Evolutionary conservation across 2,888 invertebrate species (phyloP).

Genomic region (Melinaea marsaeus): DNA sequence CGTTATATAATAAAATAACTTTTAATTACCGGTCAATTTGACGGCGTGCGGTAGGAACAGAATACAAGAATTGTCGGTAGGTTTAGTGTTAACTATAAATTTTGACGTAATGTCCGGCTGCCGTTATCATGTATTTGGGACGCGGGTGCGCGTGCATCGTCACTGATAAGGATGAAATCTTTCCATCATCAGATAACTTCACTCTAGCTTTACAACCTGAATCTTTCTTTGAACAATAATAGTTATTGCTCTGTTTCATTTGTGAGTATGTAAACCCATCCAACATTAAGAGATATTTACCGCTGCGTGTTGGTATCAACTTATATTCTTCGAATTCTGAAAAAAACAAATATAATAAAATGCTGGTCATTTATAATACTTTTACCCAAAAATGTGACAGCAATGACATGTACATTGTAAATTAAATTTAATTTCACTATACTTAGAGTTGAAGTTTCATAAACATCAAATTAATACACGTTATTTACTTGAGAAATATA

Average conservation of each 20-base stretch:
- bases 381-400: no score
- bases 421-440: no score
- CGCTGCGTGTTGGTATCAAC: constrained; percentile 35
- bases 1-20: no score
- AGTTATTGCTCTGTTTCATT: constrained; percentile 31
- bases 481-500: no score
- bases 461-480: no score
- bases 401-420: no score
- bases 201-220: constrained; percentile 40
- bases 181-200: constrained; percentile 29
- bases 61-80: no score
- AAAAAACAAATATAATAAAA: constrained; percentile 11
- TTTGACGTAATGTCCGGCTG: constrained; percentile 26
- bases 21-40: no score
- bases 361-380: no score
- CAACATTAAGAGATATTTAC: constrained; percentile 40
- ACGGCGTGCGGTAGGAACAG: no score
- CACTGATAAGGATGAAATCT: constrained; percentile 17
- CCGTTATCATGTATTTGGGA: constrained; percentile 29
- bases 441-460: no score
- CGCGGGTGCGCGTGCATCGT: constrained; percentile 28
- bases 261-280: constrained; percentile 43
- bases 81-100: constrained; percentile 16
- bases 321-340: constrained; percentile 25
- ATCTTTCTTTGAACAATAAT: constrained; percentile 35